Evolutionary conservation across 2,113 vertebrate species (phyloP), one percentile per base, ranked within the genome.

Genomic region (Upupa epops): DNA sequence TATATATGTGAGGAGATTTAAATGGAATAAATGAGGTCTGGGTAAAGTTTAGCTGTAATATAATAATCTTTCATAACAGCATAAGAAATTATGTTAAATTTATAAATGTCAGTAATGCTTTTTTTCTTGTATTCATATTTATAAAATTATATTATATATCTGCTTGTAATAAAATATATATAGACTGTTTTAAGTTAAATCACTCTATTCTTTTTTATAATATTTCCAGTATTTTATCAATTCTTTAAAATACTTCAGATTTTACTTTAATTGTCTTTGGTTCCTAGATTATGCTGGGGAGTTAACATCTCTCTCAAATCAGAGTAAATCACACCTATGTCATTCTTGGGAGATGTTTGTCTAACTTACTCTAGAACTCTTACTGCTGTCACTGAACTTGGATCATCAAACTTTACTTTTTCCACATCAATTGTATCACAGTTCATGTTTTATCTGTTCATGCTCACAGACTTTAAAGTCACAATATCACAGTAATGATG

Each of bases 371-470:
- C 65, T 86, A 78, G 45, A 90, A 60, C 14, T 83, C 65, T 76
- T 68, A 78, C 65, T 77, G 48, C 32, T 80, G 28, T 51, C 77
- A 60, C 26, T 80, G 73, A 92, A 83, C 77, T 88, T 48, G 70
- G 75, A 88, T 90, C 72, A 88, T 90, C 83, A 86, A 86, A 88
- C 88, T 25, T 25, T 88, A 55, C 31, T 77, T 93, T 91, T 60
- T 95, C 72, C 29, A 56, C n/a, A 48, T 56, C 45, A 81, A 0
- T 21, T 83, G 65, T 86, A 84, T 61, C 70, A 60, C 58, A 90
- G 32, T 40, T 92, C 90, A 64, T 68, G n/a, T 93, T 95, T 84
- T 48, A 61, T 90, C 86, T 80, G 56, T 59, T 90, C 87, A 74
- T 65, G 84, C 58, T 92, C 83, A 82, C 58, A 56, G 11, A 72